Conservation (phyloP, 2,113 vertebrate species). For the Corvus cornix region DNA sequence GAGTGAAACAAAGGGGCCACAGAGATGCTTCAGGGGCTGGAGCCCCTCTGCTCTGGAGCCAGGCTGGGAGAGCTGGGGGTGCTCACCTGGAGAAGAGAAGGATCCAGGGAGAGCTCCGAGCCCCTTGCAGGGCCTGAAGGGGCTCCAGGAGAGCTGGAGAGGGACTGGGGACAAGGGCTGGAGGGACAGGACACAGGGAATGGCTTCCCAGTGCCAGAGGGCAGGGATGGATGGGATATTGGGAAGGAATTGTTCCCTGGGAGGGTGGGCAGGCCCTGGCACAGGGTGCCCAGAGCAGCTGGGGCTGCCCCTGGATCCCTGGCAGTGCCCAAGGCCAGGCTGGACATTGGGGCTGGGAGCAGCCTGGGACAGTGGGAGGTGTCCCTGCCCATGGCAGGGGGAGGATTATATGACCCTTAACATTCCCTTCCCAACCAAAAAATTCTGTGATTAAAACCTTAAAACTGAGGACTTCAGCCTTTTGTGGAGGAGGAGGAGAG, state of each 20-base stretch:
- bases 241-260: not conserved
- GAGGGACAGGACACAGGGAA: not conserved
- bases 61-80: not conserved
- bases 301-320: not conserved
- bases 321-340: not conserved
- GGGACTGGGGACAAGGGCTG: not conserved
- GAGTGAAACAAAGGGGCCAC: not conserved
- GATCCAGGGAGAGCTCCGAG: not conserved
- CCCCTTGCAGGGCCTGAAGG: not conserved
- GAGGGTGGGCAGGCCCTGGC: not conserved
- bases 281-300: not conserved
- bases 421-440: not conserved
- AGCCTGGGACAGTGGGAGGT: accelerated
- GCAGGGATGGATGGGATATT: accelerated
- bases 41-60: not conserved
- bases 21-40: not conserved
- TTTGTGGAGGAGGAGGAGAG: not conserved
- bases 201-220: not conserved
- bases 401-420: not conserved
- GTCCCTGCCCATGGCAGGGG: not conserved
- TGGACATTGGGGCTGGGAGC: not conserved
- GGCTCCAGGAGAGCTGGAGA: not conserved
- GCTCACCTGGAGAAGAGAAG: not conserved
- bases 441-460: not conserved
- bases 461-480: not conserved